Evolutionary conservation across 2,888 invertebrate genomes (phyloP).

Genomic region (Tridacna gigas): DNA sequence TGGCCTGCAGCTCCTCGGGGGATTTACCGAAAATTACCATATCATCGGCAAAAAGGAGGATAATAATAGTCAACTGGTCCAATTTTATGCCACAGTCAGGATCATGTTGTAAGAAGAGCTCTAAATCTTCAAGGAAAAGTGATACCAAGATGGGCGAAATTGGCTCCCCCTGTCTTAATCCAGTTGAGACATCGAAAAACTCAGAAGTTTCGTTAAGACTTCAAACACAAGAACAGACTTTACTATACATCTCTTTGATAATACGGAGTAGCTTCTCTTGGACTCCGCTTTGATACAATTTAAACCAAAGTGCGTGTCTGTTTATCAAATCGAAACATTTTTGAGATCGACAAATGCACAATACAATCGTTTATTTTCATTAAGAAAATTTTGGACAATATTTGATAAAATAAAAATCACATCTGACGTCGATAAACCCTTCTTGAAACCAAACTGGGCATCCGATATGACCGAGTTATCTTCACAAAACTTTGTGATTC

Average conservation of each 20-base stretch:
- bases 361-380: conserved; percentile 19
- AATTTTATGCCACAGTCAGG: not conserved
- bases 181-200: conserved; percentile 6
- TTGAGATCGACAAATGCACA: conserved; percentile 34
- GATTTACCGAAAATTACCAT: conserved; percentile 4
- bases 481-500: conserved; percentile 27
- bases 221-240: conserved; percentile 30
- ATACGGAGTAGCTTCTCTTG: conserved; percentile 21
- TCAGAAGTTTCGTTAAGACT: conserved; percentile 1
- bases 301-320: conserved; percentile 27
- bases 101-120: not conserved
- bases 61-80: not conserved
- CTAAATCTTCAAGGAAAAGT: conserved; percentile 8
- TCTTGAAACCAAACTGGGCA: conserved; percentile 30
- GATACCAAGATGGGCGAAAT: conserved; percentile 27
- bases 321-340: conserved; percentile 29
- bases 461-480: conserved; percentile 25
- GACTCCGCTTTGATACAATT: conserved; percentile 20
- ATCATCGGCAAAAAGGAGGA: conserved; percentile 11
- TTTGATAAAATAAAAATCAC: conserved; percentile 1
- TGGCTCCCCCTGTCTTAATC: conserved; percentile 15
- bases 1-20: not conserved
- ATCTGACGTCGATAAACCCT: conserved; percentile 36
- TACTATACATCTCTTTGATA: conserved; percentile 29
- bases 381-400: conserved; percentile 4